Base-by-base conservation (phyloP, 1,140 invertebrate genomes). In the Papilio helenus region DNA sequence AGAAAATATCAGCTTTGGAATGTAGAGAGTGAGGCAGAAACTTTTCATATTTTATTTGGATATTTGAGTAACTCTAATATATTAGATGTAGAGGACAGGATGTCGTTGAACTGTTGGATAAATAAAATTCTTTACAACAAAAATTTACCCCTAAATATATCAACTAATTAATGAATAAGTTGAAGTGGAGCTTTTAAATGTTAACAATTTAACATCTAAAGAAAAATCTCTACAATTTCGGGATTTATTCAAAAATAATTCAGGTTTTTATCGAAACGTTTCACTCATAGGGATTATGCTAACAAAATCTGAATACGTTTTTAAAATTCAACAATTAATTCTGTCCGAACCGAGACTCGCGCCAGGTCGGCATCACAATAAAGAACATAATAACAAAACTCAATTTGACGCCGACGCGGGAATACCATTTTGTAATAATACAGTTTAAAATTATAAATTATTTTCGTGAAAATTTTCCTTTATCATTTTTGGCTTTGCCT, bases 281-380 rank as follows among this genome's bases (percentile, higher is more conserved):
- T 68, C 26, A 26, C 14, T 29, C 23, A 29, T 29, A 16, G 26
- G 26, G 10, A 68, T 68, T 29, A 65, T 65, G 23, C 58, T 26
- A 65, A 65, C 58, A 65, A 68, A 68, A 68, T 29, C 20, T 61
- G 23, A 29, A 68, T 34, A 68, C 61, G 14, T 68, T 68, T 68
- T 68, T 68, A 68, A 65, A 68, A 68, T 68, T 29, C 61, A 68
- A 68, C 3, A 68, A 68, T 68, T 68, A 61, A 61, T 68, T 68
- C 12, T 16, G 26, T 12, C 58, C 58, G 12, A 14, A n/a, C 18
- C 51, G 51, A 18, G 44, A 10, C 44, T 46, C n/a, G 55, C 55
- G 5, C 9, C 58, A 23, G 20, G 12, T 61, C 61, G 26, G 7
- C 58, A 23, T 68, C 61, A 68, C 61, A 68, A 68, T 68, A 34